Percentiles rank a stretch among this genome's conserved stretches.
phyloP scores from a whole-genome alignment of 1,140 invertebrate genomes.

The Conus betulinus region DNA sequence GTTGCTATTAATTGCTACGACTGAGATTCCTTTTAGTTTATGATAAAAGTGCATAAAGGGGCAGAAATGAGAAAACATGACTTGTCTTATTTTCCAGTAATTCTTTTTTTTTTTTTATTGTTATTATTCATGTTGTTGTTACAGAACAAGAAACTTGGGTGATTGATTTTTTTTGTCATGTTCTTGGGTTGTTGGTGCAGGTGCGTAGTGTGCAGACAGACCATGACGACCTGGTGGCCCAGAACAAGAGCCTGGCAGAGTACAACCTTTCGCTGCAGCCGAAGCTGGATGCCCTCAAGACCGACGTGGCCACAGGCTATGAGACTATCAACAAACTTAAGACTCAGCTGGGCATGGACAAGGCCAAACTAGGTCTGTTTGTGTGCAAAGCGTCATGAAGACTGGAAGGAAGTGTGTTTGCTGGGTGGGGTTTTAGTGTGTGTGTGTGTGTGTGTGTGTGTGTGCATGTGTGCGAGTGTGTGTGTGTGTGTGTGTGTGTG shows the following conservation, averaged over 20 bases:
- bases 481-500: background rate
- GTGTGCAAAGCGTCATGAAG: no score
- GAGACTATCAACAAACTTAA: constrained; percentile 74
- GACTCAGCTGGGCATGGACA: constrained; percentile 45
- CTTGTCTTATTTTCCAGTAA: no score
- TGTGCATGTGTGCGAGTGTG: constrained; percentile 43
- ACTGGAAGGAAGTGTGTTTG: no score
- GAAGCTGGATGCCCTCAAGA: constrained; percentile 81
- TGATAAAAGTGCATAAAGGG: no score
- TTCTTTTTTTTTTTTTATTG: no score
- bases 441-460: no score
- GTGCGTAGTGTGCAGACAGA: constrained; percentile 74
- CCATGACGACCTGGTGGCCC: constrained; percentile 89
- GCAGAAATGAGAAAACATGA: no score
- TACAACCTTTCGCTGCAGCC: constrained; percentile 90
- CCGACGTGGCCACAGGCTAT: constrained; percentile 83
- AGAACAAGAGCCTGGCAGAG: constrained; percentile 90
- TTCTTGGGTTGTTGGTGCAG: background rate
- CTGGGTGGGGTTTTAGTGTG: no score
- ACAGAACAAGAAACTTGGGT: no score
- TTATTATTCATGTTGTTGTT: no score
- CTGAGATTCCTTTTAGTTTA: no score
- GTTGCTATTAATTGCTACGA: no score
- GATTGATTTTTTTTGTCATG: background rate
- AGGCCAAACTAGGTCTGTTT: constrained; percentile 53